Evolutionary conservation across 2,888 invertebrate species (phyloP).

Genomic region (Cephus rjabovi): DNA sequence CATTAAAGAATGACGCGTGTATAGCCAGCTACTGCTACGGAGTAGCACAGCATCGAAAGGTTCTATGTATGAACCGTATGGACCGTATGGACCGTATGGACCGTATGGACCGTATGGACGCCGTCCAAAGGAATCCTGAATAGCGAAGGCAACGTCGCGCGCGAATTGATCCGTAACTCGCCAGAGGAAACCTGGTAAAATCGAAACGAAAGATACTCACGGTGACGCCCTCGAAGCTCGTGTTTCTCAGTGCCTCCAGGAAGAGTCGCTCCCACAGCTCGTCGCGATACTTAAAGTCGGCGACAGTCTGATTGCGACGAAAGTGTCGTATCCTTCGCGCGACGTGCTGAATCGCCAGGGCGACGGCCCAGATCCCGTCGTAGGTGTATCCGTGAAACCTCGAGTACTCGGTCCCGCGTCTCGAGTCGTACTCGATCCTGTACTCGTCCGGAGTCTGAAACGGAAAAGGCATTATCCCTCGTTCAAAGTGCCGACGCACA

Average conservation of each 20-base stretch:
- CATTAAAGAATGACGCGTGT: too few relatives aligned
- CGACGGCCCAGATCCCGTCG: conserved; percentile 98
- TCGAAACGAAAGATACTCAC: conserved; percentile 62
- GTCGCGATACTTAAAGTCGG: conserved; percentile 87
- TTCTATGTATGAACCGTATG: too few relatives aligned
- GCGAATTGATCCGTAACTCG: too few relatives aligned
- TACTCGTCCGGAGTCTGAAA: conserved; percentile 91
- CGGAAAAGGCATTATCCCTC: conserved; percentile 12
- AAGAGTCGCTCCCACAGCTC: conserved; percentile 89
- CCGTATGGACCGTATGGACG: too few relatives aligned
- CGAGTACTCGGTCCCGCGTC: conserved; percentile 86
- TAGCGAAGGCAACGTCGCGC: too few relatives aligned
- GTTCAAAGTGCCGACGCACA: too few relatives aligned
- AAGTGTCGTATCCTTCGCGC: conserved; percentile 78
- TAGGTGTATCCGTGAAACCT: conserved; percentile 98
- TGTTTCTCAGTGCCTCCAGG: conserved; percentile 88
- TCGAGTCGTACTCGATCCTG: conserved; percentile 83
- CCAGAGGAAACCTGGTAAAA: too few relatives aligned
- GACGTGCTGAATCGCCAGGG: conserved; percentile 92
- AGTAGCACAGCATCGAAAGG: too few relatives aligned
- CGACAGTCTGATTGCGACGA: conserved; percentile 81
- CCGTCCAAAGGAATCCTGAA: too few relatives aligned
- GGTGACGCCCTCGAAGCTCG: conserved; percentile 94
- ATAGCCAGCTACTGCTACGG: too few relatives aligned
- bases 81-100: too few relatives aligned